Conservation (phyloP, 2,797 vertebrate species). For the Myotis pilosus region DNA sequence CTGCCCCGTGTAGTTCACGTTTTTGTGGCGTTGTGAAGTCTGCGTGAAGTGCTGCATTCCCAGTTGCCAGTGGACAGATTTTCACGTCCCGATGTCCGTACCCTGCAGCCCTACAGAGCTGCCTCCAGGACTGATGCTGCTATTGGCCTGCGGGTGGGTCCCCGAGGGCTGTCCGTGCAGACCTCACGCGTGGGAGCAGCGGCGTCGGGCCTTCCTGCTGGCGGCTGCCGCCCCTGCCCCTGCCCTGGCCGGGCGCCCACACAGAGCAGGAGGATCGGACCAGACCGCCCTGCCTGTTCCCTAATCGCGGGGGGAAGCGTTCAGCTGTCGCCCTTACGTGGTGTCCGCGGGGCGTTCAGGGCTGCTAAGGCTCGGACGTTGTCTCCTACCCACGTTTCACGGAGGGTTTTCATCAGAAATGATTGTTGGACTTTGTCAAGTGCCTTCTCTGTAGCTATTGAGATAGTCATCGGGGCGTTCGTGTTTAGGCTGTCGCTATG, state of each 20-base stretch:
- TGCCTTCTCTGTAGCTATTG: background rate
- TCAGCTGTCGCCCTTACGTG: background rate
- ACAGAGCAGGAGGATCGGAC: too few relatives aligned
- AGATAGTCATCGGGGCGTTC: background rate
- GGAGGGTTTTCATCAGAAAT: background rate
- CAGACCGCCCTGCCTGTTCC: background rate
- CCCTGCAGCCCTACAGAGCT: background rate
- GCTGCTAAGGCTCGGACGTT: background rate
- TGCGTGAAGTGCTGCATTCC: background rate
- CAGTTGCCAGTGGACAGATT: background rate
- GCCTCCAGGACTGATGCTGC: background rate
- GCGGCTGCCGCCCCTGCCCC: background rate
- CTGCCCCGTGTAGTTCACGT: too few relatives aligned
- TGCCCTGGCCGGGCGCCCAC: background rate
- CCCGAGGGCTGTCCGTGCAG: background rate
- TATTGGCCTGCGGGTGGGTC: background rate
- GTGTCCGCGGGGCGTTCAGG: background rate
- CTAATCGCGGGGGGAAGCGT: background rate
- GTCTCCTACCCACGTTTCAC: background rate
- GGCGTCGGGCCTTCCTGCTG: background rate
- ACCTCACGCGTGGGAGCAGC: too few relatives aligned
- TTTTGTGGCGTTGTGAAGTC: background rate
- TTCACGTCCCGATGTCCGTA: background rate
- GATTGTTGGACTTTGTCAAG: background rate
- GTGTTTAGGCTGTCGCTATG: background rate